Evolutionary conservation across 2,113 vertebrate genomes (phyloP).

Genomic region (Oxygymnocypris stewartii): DNA sequence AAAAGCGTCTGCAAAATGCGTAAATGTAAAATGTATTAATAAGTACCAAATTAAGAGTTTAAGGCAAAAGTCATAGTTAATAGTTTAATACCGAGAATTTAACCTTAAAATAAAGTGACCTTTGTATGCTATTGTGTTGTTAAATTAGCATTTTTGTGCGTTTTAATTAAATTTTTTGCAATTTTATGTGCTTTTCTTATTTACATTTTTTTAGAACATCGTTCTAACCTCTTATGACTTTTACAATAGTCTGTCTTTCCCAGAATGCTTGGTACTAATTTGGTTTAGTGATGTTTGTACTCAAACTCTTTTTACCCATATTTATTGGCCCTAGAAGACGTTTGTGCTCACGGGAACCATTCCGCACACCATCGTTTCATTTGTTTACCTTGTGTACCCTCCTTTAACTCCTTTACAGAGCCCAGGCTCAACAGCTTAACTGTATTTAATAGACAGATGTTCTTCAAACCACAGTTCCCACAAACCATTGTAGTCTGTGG

Average conservation of each 20-base stretch:
- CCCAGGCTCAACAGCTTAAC: not conserved
- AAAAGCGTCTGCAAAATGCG: no score
- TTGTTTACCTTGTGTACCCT: not conserved
- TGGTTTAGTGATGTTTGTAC: not conserved
- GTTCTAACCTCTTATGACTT: not conserved
- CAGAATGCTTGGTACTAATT: slow-evolving; percentile 7
- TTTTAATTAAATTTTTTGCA: not conserved
- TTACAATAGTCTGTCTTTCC: not conserved
- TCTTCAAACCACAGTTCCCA: slow-evolving; percentile 35
- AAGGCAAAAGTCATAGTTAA: no score
- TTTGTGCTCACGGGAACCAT: not conserved
- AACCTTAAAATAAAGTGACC: no score
- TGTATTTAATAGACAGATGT: slow-evolving; percentile 24
- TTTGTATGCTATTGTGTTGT: not conserved
- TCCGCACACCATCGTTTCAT: not conserved
- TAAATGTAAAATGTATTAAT: no score
- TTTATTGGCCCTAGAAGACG: not conserved
- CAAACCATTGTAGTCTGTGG: slow-evolving; percentile 39
- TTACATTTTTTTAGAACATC: not conserved
- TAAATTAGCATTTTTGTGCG: not conserved
- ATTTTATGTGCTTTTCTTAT: not conserved
- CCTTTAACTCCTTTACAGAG: not conserved
- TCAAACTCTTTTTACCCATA: not conserved
- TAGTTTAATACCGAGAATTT: no score
- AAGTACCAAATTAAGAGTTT: no score